Evolutionary conservation across 2,888 invertebrate species (phyloP).

Genomic region (Cabera pusaria): DNA sequence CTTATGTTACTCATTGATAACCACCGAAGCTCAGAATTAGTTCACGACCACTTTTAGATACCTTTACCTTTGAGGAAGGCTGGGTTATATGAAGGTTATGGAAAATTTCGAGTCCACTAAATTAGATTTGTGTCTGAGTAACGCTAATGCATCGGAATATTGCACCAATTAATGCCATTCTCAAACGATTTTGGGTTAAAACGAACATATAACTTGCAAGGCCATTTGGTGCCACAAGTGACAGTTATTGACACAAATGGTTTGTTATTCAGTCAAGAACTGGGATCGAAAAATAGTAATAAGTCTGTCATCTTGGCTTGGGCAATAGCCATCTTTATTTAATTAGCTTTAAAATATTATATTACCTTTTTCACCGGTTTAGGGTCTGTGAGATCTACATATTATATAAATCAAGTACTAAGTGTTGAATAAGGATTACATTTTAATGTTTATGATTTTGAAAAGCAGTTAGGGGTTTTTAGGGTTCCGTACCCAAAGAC

Average conservation of each 20-base stretch:
- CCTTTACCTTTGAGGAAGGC: neutral
- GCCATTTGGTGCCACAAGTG: slow-evolving; percentile 1
- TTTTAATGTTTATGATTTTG: no score
- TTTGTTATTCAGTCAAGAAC: neutral
- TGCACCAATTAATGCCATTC: slow-evolving; percentile 14
- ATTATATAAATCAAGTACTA: no score
- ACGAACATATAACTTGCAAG: slow-evolving; percentile 4
- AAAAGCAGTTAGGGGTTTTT: no score
- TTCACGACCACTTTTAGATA: neutral
- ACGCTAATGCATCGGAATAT: slow-evolving; percentile 17
- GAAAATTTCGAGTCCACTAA: slow-evolving; percentile 10
- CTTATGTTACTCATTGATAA: slow-evolving; percentile 12
- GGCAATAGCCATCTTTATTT: no score
- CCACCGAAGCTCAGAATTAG: slow-evolving; percentile 9
- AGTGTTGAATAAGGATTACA: no score
- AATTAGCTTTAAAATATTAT: no score
- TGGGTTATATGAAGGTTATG: slow-evolving; percentile 16
- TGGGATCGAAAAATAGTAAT: neutral
- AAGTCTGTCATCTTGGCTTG: no score
- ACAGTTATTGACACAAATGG: slow-evolving; percentile 7
- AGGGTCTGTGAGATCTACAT: no score
- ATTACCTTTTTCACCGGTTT: no score
- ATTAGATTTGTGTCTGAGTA: slow-evolving; percentile 13
- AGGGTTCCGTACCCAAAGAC: no score
- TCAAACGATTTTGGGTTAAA: slow-evolving; percentile 3